Evolutionary conservation across 2,113 vertebrate genomes (phyloP).

Genomic region (Mus spicilegus): DNA sequence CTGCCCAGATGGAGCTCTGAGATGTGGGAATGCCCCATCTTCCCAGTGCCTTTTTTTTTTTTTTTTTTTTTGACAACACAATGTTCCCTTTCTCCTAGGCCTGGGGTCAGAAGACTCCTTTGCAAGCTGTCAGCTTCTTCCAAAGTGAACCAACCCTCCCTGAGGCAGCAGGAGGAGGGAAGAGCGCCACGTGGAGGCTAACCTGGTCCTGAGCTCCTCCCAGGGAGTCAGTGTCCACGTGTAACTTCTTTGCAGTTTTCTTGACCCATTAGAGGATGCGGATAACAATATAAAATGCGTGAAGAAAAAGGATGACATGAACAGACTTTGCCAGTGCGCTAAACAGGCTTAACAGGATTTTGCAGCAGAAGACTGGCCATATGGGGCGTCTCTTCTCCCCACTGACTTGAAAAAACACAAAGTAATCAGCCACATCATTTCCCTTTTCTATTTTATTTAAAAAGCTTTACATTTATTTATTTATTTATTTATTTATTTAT

Average conservation of each 20-base stretch:
- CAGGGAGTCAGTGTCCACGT: background rate
- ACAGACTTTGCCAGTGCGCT: background rate
- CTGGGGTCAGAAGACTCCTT: background rate
- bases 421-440: background rate
- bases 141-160: background rate
- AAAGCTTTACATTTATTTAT: background rate
- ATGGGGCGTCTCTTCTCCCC: background rate
- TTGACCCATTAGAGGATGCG: background rate
- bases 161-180: background rate
- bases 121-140: background rate
- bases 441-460: background rate
- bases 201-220: background rate
- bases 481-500: too few relatives aligned
- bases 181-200: background rate
- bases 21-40: background rate
- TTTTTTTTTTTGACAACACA: too few relatives aligned
- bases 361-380: background rate
- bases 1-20: background rate
- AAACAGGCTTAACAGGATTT: too few relatives aligned
- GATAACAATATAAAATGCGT: background rate
- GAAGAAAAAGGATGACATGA: background rate
- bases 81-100: background rate
- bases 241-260: background rate
- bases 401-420: background rate
- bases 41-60: too few relatives aligned